Evolutionary conservation across 2,113 vertebrate species (phyloP).

Genomic region (Paedocypris sp.): DNA sequence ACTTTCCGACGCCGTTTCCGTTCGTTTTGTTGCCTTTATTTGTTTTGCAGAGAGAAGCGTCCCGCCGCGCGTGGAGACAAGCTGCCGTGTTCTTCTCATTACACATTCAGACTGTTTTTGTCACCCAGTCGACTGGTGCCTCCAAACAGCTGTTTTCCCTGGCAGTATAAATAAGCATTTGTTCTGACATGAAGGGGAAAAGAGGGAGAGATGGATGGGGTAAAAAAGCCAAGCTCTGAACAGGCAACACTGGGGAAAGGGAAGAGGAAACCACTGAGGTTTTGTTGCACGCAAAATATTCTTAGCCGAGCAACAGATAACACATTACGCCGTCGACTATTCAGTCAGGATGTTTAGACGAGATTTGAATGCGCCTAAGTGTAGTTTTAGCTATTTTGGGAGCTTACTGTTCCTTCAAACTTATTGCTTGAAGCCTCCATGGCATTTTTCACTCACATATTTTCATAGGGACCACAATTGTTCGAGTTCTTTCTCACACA

Average conservation of each 20-base stretch:
- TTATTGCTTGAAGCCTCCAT: background rate
- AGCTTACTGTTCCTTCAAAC: constrained; percentile 4
- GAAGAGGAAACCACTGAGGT: background rate
- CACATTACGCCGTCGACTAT: constrained; percentile 23
- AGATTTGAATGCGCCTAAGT: constrained; percentile 20
- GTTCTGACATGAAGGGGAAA: constrained; percentile 32
- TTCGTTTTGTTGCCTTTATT: constrained; percentile 51
- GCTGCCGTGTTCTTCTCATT: constrained; percentile 48
- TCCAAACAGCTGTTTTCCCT: constrained; percentile 57
- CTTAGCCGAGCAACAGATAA: constrained; percentile 25
- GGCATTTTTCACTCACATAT: too few species aligned
- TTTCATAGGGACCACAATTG: too few species aligned
- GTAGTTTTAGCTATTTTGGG: constrained; percentile 16
- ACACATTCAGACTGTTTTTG: constrained; percentile 52
- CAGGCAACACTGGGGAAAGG: constrained; percentile 21
- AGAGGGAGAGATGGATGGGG: constrained; percentile 34
- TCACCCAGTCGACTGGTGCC: constrained; percentile 38
- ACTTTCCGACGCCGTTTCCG: constrained; percentile 27
- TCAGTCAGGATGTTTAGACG: constrained; percentile 15
- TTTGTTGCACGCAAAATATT: constrained; percentile 24
- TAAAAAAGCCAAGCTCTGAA: constrained; percentile 29
- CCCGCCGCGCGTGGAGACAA: constrained; percentile 45
- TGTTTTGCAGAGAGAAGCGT: constrained; percentile 43
- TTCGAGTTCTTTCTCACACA: too few species aligned
- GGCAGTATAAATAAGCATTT: constrained; percentile 51